Conservation (phyloP, 1,140 invertebrate species). For the Drosophila simulans region DNA sequence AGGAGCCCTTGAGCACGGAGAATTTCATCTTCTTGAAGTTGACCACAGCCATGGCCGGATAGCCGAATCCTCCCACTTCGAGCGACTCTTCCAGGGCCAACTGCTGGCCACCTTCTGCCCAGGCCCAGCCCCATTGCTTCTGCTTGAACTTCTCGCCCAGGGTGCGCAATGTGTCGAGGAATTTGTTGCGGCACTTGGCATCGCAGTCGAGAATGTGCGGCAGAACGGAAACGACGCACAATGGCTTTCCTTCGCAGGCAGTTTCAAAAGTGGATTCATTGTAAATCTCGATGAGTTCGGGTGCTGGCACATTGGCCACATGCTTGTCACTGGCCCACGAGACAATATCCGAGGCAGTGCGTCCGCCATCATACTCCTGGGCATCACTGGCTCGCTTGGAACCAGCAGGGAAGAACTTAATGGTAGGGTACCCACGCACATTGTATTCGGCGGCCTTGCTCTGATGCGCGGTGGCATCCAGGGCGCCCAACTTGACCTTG, state of each 20-base stretch:
- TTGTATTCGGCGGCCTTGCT: constrained; percentile 90
- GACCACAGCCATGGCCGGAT: constrained; percentile 97
- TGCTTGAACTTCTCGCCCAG: constrained; percentile 97
- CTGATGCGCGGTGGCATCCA: constrained; percentile 97
- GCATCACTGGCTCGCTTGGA: constrained; percentile 90
- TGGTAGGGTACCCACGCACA: constrained; percentile 98
- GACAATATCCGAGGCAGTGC: constrained; percentile 96
- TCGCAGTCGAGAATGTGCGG: constrained; percentile 99
- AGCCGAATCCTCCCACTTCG: constrained; percentile 96
- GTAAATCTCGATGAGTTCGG: constrained; percentile 92
- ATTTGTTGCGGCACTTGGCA: constrained; percentile 95
- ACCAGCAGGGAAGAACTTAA: constrained; percentile 96
- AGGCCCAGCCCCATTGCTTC: constrained; percentile 99
- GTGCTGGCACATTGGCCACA: constrained; percentile 93
- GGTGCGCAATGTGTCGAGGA: constrained; percentile 90
- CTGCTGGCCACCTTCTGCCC: constrained; percentile 96
- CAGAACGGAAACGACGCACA: constrained; percentile 97
- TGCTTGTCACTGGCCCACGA: constrained; percentile 94
- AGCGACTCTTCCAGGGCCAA: constrained; percentile 93
- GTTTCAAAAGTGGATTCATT: constrained; percentile 88
- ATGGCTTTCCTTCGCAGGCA: constrained; percentile 92
- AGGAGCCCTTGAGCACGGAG: constrained; percentile 96
- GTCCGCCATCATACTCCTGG: constrained; percentile 95
- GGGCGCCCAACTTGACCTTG: constrained; percentile 96
- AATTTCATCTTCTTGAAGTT: constrained; percentile 99